Conservation (phyloP, 2,888 invertebrate species). For the Lycophotia porphyrea region DNA sequence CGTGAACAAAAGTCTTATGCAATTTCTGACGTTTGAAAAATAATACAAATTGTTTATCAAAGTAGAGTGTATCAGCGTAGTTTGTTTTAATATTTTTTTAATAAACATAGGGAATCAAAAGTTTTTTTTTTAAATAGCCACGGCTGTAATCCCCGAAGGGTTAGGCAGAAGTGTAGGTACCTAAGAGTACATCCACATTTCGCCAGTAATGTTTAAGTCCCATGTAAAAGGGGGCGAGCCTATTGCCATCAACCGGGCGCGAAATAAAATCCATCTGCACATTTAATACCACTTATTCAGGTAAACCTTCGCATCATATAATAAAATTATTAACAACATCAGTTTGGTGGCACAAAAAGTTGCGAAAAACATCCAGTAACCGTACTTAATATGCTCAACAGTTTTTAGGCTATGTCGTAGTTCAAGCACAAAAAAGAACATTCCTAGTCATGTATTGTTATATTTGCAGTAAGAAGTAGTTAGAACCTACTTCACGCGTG, state of each 20-base stretch:
- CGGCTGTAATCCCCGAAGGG: too few relatives aligned
- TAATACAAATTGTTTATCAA: neutral
- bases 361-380: neutral
- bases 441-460: neutral
- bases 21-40: neutral
- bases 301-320: neutral
- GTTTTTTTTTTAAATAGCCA: neutral
- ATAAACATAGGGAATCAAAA: neutral
- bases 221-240: neutral
- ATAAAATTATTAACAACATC: neutral
- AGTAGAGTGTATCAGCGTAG: neutral
- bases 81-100: neutral
- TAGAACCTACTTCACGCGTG: neutral
- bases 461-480: conserved; percentile 8
- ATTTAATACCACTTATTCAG: neutral
- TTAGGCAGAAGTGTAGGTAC: too few relatives aligned
- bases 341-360: neutral
- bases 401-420: neutral
- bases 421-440: conserved; percentile 1
- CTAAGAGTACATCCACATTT: too few relatives aligned
- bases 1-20: neutral
- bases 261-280: neutral
- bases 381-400: neutral
- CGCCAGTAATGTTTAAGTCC: too few relatives aligned
- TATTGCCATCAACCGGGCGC: neutral